Base-by-base conservation (phyloP, 1,140 invertebrate species). In the Drosophila ogumai region DNA sequence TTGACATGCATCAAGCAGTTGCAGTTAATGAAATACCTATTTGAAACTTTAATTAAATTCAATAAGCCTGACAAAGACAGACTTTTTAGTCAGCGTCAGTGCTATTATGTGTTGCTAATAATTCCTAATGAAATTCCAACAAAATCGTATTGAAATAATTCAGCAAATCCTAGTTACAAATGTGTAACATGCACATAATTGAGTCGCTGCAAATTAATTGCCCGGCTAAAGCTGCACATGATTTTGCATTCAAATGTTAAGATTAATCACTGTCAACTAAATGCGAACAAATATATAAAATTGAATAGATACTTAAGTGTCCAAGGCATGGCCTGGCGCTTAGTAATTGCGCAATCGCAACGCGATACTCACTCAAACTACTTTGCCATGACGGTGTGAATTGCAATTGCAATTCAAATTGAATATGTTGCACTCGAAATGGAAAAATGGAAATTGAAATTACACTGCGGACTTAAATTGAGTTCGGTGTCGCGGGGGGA, bases 241-340 rank as follows among this genome's bases (percentile, higher is more conserved):
- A 81, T 69, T 82, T 68, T 50, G 59, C 81, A 85, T 78, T 68
- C 72, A 88, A 88, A 80, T 82, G 68, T 57, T 84, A 68, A 87
- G 85, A 90, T 87, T 87, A 75, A 87, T 88, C 84, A 88, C 85
- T 87, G 84, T 87, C 84, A 90, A 80, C 76, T 77, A 88, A 87
- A 81, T 61, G 60, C 73, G 72, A 67, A 59, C 61, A 66, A 67
- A 77, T 75, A 22, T 64, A 72, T 67, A 71, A 69, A 86, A 65
- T 77, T 76, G 75, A 74, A 77, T 59, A 69, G 76, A 87, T 87
- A 87, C 84, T 87, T 88, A 88, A 64, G 50, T 60, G 76, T 77
- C 66, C 85, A 57, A 81, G 80, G 76, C 85, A 87, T 80, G 73
- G 76, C 80, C 80, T 78, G 76, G 84, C 84, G 77, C 73, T 81